These are phyloP conservation scores for Cinclus mexicanus DNA, from an alignment of 2,113 vertebrate genomes.

Conservation along the genomic window DNA sequence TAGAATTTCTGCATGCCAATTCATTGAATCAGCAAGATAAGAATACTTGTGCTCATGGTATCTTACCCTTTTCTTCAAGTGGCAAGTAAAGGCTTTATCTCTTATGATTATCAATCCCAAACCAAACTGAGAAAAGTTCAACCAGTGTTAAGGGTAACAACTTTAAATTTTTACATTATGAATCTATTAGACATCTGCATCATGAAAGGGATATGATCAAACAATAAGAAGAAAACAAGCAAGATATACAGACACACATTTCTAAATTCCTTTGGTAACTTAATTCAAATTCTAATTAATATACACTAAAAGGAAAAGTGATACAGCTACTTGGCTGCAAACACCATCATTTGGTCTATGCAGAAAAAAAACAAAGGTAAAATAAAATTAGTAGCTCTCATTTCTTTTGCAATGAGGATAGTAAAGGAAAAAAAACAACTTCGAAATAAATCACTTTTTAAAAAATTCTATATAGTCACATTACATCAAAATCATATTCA, in stretches of 20 bases:
- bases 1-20: not conserved
- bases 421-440: not conserved
- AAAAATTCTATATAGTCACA: not conserved
- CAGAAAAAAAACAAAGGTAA: not conserved
- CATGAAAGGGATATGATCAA: not conserved
- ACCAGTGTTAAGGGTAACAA: not conserved
- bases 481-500: not conserved
- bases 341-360: not conserved
- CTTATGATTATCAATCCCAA: not conserved
- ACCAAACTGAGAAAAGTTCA: not conserved
- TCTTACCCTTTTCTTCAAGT: not conserved
- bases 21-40: not conserved
- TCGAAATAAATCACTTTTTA: not conserved
- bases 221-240: not conserved
- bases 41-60: not conserved
- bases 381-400: not conserved
- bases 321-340: not conserved
- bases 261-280: not conserved
- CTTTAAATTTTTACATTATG: not conserved
- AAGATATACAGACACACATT: not conserved
- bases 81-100: not conserved
- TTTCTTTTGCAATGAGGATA: not conserved
- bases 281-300: not conserved
- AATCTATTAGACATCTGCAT: not conserved
- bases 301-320: not conserved